These are phyloP conservation scores for Tetragnatha montana DNA, from an alignment of 2,888 invertebrate species.

Conservation along the genomic window DNA sequence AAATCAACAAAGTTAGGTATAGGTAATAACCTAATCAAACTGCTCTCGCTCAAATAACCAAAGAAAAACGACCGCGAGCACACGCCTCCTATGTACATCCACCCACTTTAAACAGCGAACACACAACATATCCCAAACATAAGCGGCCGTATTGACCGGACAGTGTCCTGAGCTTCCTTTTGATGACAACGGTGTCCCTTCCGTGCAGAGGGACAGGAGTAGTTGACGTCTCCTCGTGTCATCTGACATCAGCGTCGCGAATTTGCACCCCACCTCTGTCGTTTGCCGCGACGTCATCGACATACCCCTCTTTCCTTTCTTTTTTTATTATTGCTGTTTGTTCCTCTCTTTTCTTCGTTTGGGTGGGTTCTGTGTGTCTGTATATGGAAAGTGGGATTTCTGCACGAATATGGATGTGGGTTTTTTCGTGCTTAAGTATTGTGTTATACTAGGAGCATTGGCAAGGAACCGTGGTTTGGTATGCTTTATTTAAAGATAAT, in stretches of 20 bases:
- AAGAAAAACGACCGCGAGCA: not conserved
- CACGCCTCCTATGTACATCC: not conserved
- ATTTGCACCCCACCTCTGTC: slow-evolving; percentile 48
- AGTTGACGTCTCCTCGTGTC: slow-evolving; percentile 64
- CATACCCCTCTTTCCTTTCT: not conserved
- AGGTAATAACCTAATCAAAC: too few relatives aligned
- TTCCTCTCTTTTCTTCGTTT: not conserved
- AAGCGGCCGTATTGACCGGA: too few relatives aligned
- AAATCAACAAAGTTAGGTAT: too few relatives aligned
- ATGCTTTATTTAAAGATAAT: too few relatives aligned
- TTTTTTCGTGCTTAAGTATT: too few relatives aligned
- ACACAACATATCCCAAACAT: too few relatives aligned
- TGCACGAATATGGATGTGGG: too few relatives aligned
- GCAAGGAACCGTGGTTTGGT: not conserved
- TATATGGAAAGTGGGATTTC: not conserved
- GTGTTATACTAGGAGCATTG: too few relatives aligned
- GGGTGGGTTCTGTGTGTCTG: not conserved
- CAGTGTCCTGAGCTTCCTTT: too few relatives aligned
- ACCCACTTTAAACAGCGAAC: too few relatives aligned
- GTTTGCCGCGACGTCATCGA: slow-evolving; percentile 11
- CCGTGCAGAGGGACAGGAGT: slow-evolving; percentile 55
- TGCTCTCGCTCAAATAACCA: too few relatives aligned
- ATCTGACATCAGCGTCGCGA: slow-evolving; percentile 66
- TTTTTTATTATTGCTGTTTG: too few relatives aligned
- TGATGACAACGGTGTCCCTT: not conserved